Conservation (phyloP, 2,888 invertebrate genomes). For the Gibbula magus region DNA sequence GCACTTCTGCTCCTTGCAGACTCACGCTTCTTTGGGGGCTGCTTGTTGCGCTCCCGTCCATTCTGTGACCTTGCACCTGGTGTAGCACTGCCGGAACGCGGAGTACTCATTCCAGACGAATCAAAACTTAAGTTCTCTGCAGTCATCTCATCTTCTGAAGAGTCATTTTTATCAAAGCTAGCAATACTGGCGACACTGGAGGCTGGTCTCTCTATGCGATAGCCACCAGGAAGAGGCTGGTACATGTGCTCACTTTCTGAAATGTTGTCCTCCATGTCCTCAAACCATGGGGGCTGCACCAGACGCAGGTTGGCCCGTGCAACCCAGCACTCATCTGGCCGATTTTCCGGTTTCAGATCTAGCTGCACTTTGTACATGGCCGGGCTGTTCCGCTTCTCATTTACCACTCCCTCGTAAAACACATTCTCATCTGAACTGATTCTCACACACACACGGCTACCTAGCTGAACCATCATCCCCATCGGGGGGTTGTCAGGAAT, state of each 20-base stretch:
- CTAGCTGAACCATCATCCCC: conserved; percentile 84
- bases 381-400: conserved; percentile 82
- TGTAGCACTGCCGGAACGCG: conserved; percentile 89
- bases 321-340: conserved; percentile 79
- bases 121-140: conserved; percentile 67
- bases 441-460: conserved; percentile 85
- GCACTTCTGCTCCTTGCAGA: conserved; percentile 69
- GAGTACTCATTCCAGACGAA: conserved; percentile 71
- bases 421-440: conserved; percentile 79
- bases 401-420: conserved; percentile 90
- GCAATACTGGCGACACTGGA: conserved; percentile 31
- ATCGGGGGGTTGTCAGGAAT: conserved; percentile 94
- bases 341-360: conserved; percentile 69
- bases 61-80: conserved; percentile 74
- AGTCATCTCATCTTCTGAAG: conserved; percentile 68
- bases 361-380: conserved; percentile 83
- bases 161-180: conserved; percentile 57
- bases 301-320: conserved; percentile 93
- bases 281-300: conserved; percentile 96
- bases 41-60: conserved; percentile 54
- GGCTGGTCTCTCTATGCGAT: conserved; percentile 35
- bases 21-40: conserved; percentile 68
- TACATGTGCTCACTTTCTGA: conserved; percentile 36
- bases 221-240: conserved; percentile 35
- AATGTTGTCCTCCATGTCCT: conserved; percentile 83